Conservation (phyloP, 2,888 invertebrate species). For the Oscheius sp. region DNA sequence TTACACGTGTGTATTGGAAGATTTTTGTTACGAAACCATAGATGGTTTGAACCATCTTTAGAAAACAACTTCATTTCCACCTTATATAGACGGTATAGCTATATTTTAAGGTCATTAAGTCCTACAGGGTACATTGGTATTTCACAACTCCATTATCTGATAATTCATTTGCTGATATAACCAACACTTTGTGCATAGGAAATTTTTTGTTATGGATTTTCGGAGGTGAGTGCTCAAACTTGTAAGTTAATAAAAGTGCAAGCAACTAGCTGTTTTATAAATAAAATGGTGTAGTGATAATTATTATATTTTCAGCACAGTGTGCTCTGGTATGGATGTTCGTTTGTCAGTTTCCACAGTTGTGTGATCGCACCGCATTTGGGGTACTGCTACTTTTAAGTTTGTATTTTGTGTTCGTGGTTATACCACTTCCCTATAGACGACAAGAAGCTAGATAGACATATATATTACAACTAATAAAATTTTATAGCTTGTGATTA, state of each 20-base stretch:
- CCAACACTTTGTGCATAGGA: constrained; percentile 20
- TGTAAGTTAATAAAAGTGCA: neutral
- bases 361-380: constrained; percentile 40
- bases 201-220: constrained; percentile 37
- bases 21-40: too few relatives aligned
- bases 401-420: constrained; percentile 45
- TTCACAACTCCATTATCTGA: neutral
- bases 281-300: neutral
- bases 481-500: too few relatives aligned
- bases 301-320: constrained; percentile 36
- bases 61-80: constrained; percentile 1
- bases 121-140: neutral
- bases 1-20: too few relatives aligned
- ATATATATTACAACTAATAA: too few relatives aligned
- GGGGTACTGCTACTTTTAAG: constrained; percentile 34
- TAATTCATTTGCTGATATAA: too few relatives aligned
- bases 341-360: constrained; percentile 42
- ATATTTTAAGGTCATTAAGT: neutral
- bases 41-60: too few relatives aligned
- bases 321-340: constrained; percentile 36
- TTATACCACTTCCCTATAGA: constrained; percentile 20
- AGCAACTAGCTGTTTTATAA: neutral
- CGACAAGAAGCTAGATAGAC: too few relatives aligned
- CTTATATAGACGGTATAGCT: neutral
- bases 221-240: constrained; percentile 26